Percentiles rank a stretch among this genome's conserved stretches.
Conservation (phyloP, 2,113 vertebrate species). For the Sarotherodon lohbergeri region DNA sequence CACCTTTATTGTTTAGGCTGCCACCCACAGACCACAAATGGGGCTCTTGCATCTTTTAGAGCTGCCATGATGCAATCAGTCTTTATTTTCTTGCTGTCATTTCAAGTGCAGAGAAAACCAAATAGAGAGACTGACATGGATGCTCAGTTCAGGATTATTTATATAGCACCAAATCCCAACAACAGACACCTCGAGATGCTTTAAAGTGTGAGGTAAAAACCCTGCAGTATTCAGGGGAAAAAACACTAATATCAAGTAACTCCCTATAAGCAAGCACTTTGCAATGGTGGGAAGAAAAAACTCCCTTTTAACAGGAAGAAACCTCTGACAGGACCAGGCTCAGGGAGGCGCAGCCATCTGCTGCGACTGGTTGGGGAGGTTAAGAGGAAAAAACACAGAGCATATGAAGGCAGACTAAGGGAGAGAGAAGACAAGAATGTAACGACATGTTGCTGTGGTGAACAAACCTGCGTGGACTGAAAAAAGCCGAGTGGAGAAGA, state of each 20-base stretch:
- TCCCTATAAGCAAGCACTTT: neutral
- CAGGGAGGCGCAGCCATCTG: neutral
- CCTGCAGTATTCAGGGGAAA: neutral
- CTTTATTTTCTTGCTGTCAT: conserved; percentile 1
- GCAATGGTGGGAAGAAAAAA: neutral
- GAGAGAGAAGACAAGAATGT: neutral
- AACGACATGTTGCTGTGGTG: neutral
- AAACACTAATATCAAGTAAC: neutral
- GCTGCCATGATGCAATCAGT: neutral
- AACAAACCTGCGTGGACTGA: neutral
- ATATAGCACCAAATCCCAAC: neutral
- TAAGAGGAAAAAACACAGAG: neutral
- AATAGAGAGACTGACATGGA: neutral
- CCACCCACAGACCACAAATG: conserved; percentile 37
- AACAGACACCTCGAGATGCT: neutral
- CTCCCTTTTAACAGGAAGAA: neutral
- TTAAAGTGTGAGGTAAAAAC: neutral
- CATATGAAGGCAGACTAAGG: accelerated
- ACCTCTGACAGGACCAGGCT: neutral
- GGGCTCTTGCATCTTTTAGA: conserved; percentile 21
- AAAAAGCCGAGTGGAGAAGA: neutral
- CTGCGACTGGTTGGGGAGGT: neutral
- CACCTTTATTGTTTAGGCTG: neutral
- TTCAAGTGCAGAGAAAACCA: neutral
- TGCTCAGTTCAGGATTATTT: neutral